Percentiles rank a stretch among this genome's conserved stretches.
These are phyloP conservation scores for Scomberomorus guttatus DNA, from an alignment of 2,797 vertebrate species.

Conservation along the genomic window DNA sequence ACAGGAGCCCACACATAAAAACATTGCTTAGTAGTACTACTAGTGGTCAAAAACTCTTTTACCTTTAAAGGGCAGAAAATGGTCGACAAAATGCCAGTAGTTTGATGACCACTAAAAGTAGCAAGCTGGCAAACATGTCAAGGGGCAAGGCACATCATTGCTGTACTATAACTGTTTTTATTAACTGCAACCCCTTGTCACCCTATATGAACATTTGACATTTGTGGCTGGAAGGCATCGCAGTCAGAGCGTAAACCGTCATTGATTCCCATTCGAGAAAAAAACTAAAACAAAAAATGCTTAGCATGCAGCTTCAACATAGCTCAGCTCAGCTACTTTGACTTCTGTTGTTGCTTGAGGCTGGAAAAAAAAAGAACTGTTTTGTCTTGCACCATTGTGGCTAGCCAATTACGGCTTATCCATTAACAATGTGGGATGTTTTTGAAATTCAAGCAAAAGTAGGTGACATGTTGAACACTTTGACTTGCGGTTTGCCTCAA, in stretches of 20 bases:
- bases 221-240: not conserved
- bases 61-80: not conserved
- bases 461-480: not conserved
- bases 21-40: too few relatives aligned
- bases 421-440: not conserved
- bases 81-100: too few relatives aligned
- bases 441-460: not conserved
- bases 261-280: not conserved
- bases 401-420: not conserved
- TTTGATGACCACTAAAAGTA: too few relatives aligned
- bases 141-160: not conserved
- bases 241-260: not conserved
- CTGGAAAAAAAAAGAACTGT: not conserved
- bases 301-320: not conserved
- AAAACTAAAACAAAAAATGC: not conserved
- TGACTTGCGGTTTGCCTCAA: not conserved
- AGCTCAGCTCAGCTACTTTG: conserved; percentile 15
- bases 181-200: not conserved
- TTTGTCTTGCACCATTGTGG: not conserved
- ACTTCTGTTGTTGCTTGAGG: not conserved
- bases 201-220: not conserved
- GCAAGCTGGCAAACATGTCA: not conserved
- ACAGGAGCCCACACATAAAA: too few relatives aligned
- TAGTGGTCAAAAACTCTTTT: not conserved
- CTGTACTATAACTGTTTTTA: not conserved